Evolutionary conservation across 2,113 vertebrate genomes (phyloP).

Genomic region (Heterotis niloticus): DNA sequence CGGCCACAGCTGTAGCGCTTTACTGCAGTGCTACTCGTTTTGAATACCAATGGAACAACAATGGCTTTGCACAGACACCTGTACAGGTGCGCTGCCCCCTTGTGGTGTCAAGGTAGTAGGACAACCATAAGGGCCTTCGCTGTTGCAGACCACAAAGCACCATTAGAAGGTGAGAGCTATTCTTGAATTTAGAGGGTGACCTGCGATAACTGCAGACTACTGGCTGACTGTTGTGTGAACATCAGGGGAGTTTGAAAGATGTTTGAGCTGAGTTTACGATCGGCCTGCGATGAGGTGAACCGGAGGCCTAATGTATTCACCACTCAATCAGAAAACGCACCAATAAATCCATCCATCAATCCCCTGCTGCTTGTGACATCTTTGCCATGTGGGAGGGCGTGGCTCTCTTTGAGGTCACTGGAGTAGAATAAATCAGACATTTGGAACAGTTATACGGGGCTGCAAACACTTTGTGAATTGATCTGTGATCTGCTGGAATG

Average conservation of each 20-base stretch:
- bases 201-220: too few species aligned
- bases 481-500: too few species aligned
- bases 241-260: too few species aligned
- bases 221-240: too few species aligned
- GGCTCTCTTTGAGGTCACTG: neutral
- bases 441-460: neutral
- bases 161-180: too few species aligned
- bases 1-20: neutral
- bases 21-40: slow-evolving; percentile 17
- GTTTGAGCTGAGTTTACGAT: neutral
- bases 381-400: neutral
- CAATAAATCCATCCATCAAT: too few species aligned
- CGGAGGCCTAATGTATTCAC: neutral
- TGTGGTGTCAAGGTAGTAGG: slow-evolving; percentile 3
- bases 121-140: neutral
- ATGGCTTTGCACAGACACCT: slow-evolving; percentile 5
- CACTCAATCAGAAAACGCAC: slow-evolving; percentile 2
- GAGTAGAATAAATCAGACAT: neutral
- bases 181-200: too few species aligned
- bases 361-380: neutral
- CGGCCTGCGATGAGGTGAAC: neutral
- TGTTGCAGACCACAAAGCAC: neutral
- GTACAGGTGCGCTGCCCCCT: slow-evolving; percentile 14
- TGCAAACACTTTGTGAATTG: neutral
- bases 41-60: slow-evolving; percentile 21